phyloP scores from a whole-genome alignment of 2,888 invertebrate genomes.

The Rosalia funebris region DNA sequence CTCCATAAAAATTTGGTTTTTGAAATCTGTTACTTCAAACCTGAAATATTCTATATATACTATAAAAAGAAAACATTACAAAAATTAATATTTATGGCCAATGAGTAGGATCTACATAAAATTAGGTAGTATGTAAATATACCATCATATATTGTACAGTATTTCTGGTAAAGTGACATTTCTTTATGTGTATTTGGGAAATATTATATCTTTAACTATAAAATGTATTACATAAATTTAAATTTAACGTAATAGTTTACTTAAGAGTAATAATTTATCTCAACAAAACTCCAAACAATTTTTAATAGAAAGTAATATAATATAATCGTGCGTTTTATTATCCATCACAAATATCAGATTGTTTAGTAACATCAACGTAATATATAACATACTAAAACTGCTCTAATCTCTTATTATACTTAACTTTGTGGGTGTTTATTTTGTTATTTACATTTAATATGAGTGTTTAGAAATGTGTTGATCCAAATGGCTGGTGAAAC shows the following conservation, averaged over 20 bases:
- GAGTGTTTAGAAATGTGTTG: neutral
- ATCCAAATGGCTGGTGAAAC: neutral
- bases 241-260: neutral
- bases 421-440: constrained; percentile 1
- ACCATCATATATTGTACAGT: too few relatives aligned
- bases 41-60: too few relatives aligned
- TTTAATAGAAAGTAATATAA: neutral
- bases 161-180: too few relatives aligned
- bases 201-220: too few relatives aligned
- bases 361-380: neutral
- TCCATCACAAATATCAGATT: neutral
- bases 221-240: too few relatives aligned
- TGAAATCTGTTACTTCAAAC: too few relatives aligned
- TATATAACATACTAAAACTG: neutral
- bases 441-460: neutral
- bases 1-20: too few relatives aligned
- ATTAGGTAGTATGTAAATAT: too few relatives aligned
- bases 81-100: too few relatives aligned
- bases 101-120: too few relatives aligned
- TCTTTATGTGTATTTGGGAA: too few relatives aligned
- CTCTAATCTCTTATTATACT: neutral
- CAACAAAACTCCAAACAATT: neutral
- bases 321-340: neutral
- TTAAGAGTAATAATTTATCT: neutral
- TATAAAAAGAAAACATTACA: too few relatives aligned